These are phyloP conservation scores for Macrotrachela quadricornifera DNA, from an alignment of 1,140 invertebrate genomes.

Conservation along the genomic window DNA sequence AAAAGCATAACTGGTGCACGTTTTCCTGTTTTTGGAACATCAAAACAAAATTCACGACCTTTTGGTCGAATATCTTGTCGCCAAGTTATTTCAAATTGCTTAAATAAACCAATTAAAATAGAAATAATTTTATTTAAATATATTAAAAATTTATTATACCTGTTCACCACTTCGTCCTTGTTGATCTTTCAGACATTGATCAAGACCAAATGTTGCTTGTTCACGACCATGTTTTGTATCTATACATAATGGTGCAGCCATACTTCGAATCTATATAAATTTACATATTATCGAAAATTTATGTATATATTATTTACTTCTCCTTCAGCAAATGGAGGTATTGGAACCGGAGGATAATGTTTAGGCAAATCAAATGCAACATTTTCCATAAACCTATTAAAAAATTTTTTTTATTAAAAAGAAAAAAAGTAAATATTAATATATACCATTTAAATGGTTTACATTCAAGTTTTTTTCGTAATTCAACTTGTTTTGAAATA, in stretches of 20 bases:
- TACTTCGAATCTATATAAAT: neutral
- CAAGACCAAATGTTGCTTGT: neutral
- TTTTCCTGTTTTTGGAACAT: constrained; percentile 42
- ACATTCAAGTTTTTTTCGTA: constrained; percentile 52
- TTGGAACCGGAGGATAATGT: constrained; percentile 73
- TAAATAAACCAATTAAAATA: too few relatives aligned
- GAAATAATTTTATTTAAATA: too few relatives aligned
- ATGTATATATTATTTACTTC: constrained; percentile 34
- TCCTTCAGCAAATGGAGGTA: constrained; percentile 60
- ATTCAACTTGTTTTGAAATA: constrained; percentile 42
- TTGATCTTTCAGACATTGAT: neutral
- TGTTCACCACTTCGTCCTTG: too few relatives aligned
- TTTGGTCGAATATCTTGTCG: constrained; percentile 66
- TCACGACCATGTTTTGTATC: constrained; percentile 8
- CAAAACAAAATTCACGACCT: constrained; percentile 61
- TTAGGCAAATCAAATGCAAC: constrained; percentile 72
- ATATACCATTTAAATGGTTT: constrained; percentile 88
- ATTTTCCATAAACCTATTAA: constrained; percentile 43
- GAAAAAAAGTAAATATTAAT: constrained; percentile 36
- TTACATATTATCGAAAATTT: constrained; percentile 26
- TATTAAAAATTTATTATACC: too few relatives aligned
- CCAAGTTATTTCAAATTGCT: constrained; percentile 50
- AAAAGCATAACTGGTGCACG: constrained; percentile 59
- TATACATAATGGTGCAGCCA: constrained; percentile 6
- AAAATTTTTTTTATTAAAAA: neutral